A percentile compares a stretch with the other conserved stretches of the same genome.
Evolutionary conservation across 2,797 vertebrate species (phyloP).

Genomic region (Geotrypetes seraphini): DNA sequence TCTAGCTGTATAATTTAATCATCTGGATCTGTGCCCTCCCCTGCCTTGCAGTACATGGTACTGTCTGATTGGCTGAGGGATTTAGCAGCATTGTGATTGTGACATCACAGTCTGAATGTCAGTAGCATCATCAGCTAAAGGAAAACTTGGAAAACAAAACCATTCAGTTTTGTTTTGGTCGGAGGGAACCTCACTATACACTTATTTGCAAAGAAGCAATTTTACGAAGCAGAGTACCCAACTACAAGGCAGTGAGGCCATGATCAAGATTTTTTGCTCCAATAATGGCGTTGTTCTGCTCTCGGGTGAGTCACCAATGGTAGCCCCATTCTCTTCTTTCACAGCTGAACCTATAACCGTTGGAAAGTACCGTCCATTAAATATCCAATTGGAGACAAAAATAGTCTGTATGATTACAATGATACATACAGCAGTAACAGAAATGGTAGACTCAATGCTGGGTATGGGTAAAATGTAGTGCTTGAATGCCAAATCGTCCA

Average conservation of each 20-base stretch:
- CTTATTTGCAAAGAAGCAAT: too few species aligned
- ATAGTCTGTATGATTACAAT: not conserved
- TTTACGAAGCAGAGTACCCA: conserved; percentile 2
- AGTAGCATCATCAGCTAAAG: too few species aligned
- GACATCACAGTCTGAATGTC: not conserved
- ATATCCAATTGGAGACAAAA: conserved; percentile 6
- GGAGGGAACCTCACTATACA: too few species aligned
- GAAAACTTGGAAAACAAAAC: too few species aligned
- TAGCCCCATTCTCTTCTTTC: not conserved
- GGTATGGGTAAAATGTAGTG: conserved; percentile 5
- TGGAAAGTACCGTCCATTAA: too few species aligned
- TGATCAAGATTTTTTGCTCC: conserved; percentile 16
- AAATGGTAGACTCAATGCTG: conserved; percentile 8
- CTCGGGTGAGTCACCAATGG: conserved; percentile 25
- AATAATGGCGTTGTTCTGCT: conserved; percentile 6
- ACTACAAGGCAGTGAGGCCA: conserved; percentile 7
- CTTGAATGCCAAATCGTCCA: not conserved
- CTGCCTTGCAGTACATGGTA: fast-evolving
- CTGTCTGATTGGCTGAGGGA: not conserved
- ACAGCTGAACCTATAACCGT: too few species aligned
- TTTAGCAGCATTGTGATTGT: too few species aligned
- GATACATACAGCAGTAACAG: conserved; percentile 27
- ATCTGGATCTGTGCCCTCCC: not conserved
- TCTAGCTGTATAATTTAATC: not conserved
- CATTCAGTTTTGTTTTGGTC: too few species aligned